Evolutionary conservation across 2,888 invertebrate genomes (phyloP).

Genomic region (Adelphocoris suturalis): DNA sequence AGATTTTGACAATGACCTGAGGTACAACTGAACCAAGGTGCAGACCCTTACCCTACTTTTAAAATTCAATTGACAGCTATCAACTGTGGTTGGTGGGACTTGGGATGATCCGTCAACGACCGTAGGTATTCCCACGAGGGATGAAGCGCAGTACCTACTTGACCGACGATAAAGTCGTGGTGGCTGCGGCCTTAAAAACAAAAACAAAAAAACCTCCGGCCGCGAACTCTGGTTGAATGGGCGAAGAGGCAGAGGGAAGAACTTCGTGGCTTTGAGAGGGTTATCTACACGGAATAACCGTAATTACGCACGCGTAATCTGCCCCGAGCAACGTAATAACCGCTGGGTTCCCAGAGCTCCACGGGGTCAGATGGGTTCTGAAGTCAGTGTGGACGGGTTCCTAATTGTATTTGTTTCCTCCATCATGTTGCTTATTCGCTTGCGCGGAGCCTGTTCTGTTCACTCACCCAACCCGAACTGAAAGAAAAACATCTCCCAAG

Average conservation of each 20-base stretch:
- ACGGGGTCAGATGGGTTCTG: conserved; percentile 24
- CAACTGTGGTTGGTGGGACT: no score
- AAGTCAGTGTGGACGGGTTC: conserved; percentile 14
- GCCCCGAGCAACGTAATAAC: conserved; percentile 65
- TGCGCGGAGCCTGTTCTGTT: neutral
- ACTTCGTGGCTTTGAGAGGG: conserved; percentile 7
- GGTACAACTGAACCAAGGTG: no score
- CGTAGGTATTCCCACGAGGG: neutral
- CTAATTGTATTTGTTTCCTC: conserved; percentile 70
- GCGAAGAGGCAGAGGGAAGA: neutral
- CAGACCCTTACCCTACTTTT: no score
- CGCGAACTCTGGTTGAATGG: conserved; percentile 17
- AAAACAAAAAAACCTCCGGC: neutral
- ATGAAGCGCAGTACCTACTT: neutral
- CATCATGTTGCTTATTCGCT: conserved; percentile 33
- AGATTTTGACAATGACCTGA: no score
- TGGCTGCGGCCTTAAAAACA: neutral
- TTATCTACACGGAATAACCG: conserved; percentile 65
- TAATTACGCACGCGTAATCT: conserved; percentile 71
- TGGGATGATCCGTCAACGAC: neutral
- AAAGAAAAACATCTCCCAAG: no score
- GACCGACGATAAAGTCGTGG: neutral
- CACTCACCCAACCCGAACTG: no score
- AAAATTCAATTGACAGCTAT: no score
- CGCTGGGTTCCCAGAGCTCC: conserved; percentile 56